These are phyloP conservation scores for Bembecia ichneumoniformis DNA, from an alignment of 2,888 invertebrate species.

Conservation along the genomic window DNA sequence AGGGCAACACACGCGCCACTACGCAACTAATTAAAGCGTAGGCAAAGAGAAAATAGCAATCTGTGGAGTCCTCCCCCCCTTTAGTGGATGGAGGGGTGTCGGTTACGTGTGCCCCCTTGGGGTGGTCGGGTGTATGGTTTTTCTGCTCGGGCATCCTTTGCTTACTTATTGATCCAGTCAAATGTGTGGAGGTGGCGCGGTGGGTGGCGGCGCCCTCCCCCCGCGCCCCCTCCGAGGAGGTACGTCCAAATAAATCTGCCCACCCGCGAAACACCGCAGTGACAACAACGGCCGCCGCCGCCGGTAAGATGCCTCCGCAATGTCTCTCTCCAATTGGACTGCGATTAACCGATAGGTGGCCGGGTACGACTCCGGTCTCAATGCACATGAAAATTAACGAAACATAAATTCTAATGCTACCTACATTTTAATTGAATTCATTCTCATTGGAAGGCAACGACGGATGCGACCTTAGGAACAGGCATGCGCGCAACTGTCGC, in stretches of 20 bases:
- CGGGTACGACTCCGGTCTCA: neutral
- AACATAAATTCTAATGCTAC: constrained; percentile 2
- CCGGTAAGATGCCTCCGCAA: constrained; percentile 67
- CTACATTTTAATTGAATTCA: constrained; percentile 56
- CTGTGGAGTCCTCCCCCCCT: constrained; percentile 70
- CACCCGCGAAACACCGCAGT: constrained; percentile 73
- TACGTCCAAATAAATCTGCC: constrained; percentile 74
- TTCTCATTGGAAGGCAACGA: constrained; percentile 45
- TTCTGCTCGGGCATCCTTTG: constrained; percentile 75
- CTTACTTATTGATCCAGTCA: constrained; percentile 75
- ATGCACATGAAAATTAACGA: neutral
- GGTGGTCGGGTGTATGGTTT: constrained; percentile 73
- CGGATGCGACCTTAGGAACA: constrained; percentile 58
- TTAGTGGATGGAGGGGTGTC: constrained; percentile 68
- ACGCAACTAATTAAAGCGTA: constrained; percentile 74
- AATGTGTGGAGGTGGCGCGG: constrained; percentile 73
- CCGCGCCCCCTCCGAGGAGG: constrained; percentile 53
- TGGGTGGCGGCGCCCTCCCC: constrained; percentile 63
- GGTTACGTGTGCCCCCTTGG: constrained; percentile 73
- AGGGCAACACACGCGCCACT: constrained; percentile 67
- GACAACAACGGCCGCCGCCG: constrained; percentile 62
- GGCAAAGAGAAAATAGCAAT: constrained; percentile 74
- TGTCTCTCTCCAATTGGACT: constrained; percentile 38
- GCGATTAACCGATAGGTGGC: neutral
- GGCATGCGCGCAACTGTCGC: constrained; percentile 60